phyloP scores from a whole-genome alignment of 2,888 invertebrate genomes.

The Melinaea marsaeus region DNA sequence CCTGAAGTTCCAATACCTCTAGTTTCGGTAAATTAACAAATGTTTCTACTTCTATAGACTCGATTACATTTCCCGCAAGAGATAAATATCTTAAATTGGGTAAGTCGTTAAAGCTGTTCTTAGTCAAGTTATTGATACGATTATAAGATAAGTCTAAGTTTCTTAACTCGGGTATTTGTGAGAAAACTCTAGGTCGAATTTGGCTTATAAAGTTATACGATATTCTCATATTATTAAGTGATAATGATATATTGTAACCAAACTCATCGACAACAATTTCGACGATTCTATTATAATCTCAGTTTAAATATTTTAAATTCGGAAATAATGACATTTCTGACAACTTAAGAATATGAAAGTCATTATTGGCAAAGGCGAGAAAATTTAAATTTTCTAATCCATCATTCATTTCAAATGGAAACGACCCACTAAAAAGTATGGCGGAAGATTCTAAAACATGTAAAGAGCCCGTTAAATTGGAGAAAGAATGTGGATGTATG shows the following conservation, averaged over 20 bases:
- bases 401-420: constrained; percentile 86
- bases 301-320: constrained; percentile 87
- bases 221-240: constrained; percentile 86
- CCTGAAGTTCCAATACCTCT: constrained; percentile 87
- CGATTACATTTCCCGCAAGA: constrained; percentile 88
- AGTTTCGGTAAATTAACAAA: constrained; percentile 87
- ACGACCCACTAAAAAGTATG: constrained; percentile 87
- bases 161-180: constrained; percentile 83
- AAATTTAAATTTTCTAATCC: constrained; percentile 86
- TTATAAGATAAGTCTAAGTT: constrained; percentile 89
- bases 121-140: constrained; percentile 83
- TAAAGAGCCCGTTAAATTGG: constrained; percentile 84
- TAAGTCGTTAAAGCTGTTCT: constrained; percentile 86
- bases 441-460: constrained; percentile 92
- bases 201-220: constrained; percentile 87
- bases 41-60: constrained; percentile 83
- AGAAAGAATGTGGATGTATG: constrained; percentile 88
- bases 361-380: constrained; percentile 93
- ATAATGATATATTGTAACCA: constrained; percentile 82
- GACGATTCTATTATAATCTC: constrained; percentile 90
- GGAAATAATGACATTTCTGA: constrained; percentile 84
- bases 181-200: constrained; percentile 84
- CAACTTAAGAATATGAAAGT: constrained; percentile 84
- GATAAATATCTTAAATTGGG: constrained; percentile 88
- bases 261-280: constrained; percentile 83